Conservation (phyloP, 2,888 invertebrate genomes). For the Conus canariensis region DNA sequence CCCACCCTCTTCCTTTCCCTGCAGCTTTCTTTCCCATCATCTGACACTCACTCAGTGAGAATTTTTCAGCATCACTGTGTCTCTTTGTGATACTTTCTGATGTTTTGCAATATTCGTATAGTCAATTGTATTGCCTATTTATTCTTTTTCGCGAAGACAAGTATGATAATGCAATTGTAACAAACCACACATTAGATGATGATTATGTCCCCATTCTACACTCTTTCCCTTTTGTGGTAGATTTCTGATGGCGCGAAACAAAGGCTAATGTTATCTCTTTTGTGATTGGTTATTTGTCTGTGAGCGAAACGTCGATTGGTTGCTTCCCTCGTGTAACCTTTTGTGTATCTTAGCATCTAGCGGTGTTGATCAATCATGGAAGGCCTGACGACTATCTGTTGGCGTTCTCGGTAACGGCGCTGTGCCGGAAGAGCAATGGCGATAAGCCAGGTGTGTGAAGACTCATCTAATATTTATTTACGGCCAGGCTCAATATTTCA, state of each 20-base stretch:
- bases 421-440: slow-evolving; percentile 25
- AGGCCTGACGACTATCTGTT: slow-evolving; percentile 36
- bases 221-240: not conserved
- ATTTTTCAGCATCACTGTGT: too few relatives aligned
- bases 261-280: not conserved
- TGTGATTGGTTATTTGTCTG: not conserved
- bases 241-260: not conserved
- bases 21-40: too few relatives aligned
- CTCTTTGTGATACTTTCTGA: too few relatives aligned
- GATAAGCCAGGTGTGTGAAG: slow-evolving; percentile 30
- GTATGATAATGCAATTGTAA: too few relatives aligned
- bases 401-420: slow-evolving; percentile 30
- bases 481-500: not conserved
- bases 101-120: too few relatives aligned
- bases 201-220: not conserved
- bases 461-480: slow-evolving; percentile 10
- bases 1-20: too few relatives aligned
- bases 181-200: too few relatives aligned
- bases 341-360: slow-evolving; percentile 39
- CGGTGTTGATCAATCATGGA: slow-evolving; percentile 35
- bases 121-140: too few relatives aligned
- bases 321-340: not conserved
- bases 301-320: slow-evolving; percentile 11
- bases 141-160: too few relatives aligned
- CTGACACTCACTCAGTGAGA: too few relatives aligned